A percentile compares a stretch with the other conserved stretches of the same genome.
phyloP scores from a whole-genome alignment of 1,140 invertebrate genomes.

The Neodiprion pinetum region DNA sequence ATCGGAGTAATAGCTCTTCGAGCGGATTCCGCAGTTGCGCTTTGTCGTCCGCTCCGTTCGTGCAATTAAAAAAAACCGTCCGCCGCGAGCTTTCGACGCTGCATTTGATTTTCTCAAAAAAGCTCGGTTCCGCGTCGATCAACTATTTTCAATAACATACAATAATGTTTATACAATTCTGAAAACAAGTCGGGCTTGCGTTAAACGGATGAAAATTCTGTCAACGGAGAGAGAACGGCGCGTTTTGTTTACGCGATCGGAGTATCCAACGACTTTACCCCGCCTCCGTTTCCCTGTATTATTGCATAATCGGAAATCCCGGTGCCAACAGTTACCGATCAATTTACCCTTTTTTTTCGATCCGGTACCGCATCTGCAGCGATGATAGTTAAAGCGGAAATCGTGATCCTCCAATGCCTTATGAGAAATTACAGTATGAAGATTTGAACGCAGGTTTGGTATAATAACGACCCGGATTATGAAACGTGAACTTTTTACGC shows the following conservation, averaged over 20 bases:
- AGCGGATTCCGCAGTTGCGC: slow-evolving; percentile 38
- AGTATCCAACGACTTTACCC: slow-evolving; percentile 6
- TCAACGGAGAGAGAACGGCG: no score
- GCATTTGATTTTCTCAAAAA: neutral
- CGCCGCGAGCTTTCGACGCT: neutral
- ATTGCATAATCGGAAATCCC: no score
- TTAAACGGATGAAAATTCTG: no score
- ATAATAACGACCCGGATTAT: no score
- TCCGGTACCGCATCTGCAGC: neutral
- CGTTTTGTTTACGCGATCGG: neutral
- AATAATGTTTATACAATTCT: no score
- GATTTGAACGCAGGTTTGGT: no score
- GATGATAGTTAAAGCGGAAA: slow-evolving; percentile 27
- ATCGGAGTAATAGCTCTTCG: slow-evolving; percentile 39
- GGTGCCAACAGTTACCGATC: neutral
- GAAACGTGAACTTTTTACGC: no score
- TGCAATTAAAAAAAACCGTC: neutral
- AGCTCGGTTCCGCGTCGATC: neutral
- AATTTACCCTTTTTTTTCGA: slow-evolving; percentile 7
- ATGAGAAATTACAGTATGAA: no score
- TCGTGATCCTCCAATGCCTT: slow-evolving; percentile 22
- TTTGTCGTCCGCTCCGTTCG: slow-evolving; percentile 6
- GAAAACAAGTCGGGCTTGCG: no score
- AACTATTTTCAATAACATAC: no score
- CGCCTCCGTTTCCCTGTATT: neutral